Percentiles rank a stretch among this genome's conserved stretches.
Conservation (phyloP, 2,113 vertebrate species). For the Channa maculata region DNA sequence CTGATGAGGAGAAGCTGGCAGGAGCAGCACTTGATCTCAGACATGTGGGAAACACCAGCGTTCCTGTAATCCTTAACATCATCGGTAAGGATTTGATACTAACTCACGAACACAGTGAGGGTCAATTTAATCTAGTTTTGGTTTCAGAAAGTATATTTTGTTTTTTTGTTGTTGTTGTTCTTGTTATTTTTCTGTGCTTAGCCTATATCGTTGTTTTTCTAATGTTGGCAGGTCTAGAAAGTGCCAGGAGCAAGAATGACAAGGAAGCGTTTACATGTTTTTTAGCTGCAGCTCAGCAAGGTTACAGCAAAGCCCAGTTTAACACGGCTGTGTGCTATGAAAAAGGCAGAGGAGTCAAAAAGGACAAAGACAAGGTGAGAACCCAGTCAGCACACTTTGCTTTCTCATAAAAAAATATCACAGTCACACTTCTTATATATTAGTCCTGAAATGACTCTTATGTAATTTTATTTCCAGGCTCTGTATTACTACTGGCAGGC, state of each 20-base stretch:
- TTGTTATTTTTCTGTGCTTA: background rate
- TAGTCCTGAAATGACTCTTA: background rate
- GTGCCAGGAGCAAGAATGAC: slow-evolving; percentile 74
- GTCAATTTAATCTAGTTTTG: no score
- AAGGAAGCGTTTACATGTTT: slow-evolving; percentile 88
- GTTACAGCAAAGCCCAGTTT: slow-evolving; percentile 95
- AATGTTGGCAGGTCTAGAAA: slow-evolving; percentile 86
- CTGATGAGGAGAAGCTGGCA: slow-evolving; percentile 79
- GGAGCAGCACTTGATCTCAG: slow-evolving; percentile 85
- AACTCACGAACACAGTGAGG: background rate
- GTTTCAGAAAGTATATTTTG: background rate
- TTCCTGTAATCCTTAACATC: slow-evolving; percentile 94
- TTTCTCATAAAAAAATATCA: background rate
- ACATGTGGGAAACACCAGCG: slow-evolving; percentile 83
- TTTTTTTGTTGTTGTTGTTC: no score
- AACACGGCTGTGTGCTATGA: slow-evolving; percentile 93
- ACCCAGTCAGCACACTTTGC: background rate
- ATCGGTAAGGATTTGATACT: slow-evolving; percentile 85
- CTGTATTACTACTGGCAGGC: slow-evolving; percentile 87
- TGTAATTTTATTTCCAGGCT: slow-evolving; percentile 81
- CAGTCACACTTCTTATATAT: background rate
- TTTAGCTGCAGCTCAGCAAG: slow-evolving; percentile 87
- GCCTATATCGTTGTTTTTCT: slow-evolving; percentile 5
- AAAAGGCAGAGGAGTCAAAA: slow-evolving; percentile 87
- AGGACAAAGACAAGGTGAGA: slow-evolving; percentile 85